These are phyloP conservation scores for fruit fly (Drosophila melanogaster) DNA, from an alignment of 1,140 invertebrate species.

Conservation along the genomic window DNA sequence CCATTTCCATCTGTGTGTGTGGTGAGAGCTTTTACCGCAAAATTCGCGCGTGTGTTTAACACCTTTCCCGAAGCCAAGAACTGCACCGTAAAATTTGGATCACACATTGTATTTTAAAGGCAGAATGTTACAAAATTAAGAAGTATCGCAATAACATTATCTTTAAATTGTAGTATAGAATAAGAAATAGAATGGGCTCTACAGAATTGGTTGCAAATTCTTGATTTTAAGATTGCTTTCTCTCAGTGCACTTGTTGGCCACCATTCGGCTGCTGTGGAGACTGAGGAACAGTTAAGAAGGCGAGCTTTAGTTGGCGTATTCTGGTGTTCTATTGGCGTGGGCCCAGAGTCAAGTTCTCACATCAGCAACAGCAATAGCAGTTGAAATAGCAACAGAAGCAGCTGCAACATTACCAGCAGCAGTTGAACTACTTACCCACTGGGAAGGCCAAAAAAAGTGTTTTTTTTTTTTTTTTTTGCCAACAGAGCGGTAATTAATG, in stretches of 20 bases:
- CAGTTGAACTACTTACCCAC: constrained; percentile 61
- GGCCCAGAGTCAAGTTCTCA: constrained; percentile 54
- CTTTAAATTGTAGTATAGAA: too few relatives aligned
- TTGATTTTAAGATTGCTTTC: neutral
- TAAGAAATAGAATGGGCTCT: too few relatives aligned
- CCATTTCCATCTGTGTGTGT: constrained; percentile 17
- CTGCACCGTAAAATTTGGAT: too few relatives aligned
- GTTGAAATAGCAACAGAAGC: constrained; percentile 33
- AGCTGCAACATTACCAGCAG: constrained; percentile 28
- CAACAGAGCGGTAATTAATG: constrained; percentile 53
- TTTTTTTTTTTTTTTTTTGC: constrained; percentile 18
- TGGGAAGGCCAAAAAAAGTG: constrained; percentile 48
- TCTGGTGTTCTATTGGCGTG: constrained; percentile 40
- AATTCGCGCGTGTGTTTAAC: constrained; percentile 77
- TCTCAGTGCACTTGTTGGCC: constrained; percentile 16
- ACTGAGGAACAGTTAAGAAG: constrained; percentile 36
- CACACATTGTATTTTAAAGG: neutral
- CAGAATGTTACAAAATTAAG: too few relatives aligned
- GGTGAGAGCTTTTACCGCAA: constrained; percentile 80
- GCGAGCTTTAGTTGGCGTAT: constrained; percentile 14
- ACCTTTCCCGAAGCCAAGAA: constrained; percentile 51
- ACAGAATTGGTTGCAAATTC: too few relatives aligned
- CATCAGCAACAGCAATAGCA: constrained; percentile 29
- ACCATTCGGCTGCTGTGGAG: constrained; percentile 8
- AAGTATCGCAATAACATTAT: too few relatives aligned